These are phyloP conservation scores for Sesia bembeciformis DNA, from an alignment of 2,888 invertebrate genomes.

Conservation along the genomic window DNA sequence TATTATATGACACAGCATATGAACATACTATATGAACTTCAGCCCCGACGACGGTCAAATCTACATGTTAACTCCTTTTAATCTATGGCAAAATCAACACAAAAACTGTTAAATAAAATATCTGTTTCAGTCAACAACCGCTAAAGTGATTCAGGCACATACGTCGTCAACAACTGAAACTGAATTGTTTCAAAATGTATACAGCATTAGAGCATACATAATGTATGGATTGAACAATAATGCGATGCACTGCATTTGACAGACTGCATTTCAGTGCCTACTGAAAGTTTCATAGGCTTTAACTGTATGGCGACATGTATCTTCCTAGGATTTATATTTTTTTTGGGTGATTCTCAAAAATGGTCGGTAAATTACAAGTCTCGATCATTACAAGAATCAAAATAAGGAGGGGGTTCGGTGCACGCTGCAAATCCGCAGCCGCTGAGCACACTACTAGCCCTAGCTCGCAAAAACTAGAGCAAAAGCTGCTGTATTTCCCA, in stretches of 20 bases:
- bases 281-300: neutral
- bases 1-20: too few species aligned
- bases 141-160: slow-evolving; percentile 23
- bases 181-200: slow-evolving; percentile 11
- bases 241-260: slow-evolving; percentile 6
- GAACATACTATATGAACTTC: too few species aligned
- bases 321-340: neutral
- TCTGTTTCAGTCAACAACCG: slow-evolving; percentile 27
- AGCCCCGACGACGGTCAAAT: too few species aligned
- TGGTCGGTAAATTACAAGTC: too few species aligned
- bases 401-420: too few species aligned
- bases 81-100: neutral
- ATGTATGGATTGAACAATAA: slow-evolving; percentile 19
- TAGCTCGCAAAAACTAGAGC: too few species aligned
- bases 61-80: neutral
- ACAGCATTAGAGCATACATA: slow-evolving; percentile 17
- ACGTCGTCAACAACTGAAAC: slow-evolving; percentile 31
- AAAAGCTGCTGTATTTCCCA: too few species aligned
- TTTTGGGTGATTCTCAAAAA: too few species aligned
- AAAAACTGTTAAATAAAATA: slow-evolving; percentile 15
- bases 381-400: too few species aligned
- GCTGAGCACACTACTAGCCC: too few species aligned
- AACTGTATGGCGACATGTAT: neutral
- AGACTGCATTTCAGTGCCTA: neutral
- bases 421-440: too few species aligned